Evolutionary conservation across 1,140 invertebrate genomes (phyloP).

Genomic region (Pteromalus puparum): DNA sequence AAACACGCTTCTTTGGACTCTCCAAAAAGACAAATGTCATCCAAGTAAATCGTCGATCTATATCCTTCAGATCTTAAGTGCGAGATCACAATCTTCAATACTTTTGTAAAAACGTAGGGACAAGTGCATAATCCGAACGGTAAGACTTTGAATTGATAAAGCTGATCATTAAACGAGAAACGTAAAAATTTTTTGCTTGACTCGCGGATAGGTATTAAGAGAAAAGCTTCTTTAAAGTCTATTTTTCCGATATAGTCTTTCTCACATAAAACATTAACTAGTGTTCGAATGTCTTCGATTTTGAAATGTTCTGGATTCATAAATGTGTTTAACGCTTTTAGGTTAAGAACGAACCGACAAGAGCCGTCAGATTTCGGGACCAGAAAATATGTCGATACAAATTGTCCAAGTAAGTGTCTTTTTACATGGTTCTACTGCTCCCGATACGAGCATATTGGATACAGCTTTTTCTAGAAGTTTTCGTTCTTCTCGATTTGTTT

Average conservation of each 20-base stretch:
- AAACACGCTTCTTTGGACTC: background rate
- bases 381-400: slow-evolving; percentile 54
- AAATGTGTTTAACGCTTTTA: slow-evolving; percentile 59
- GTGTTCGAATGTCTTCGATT: slow-evolving; percentile 58
- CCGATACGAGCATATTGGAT: slow-evolving; percentile 23
- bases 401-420: slow-evolving; percentile 23
- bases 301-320: slow-evolving; percentile 59
- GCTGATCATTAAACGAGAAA: slow-evolving; percentile 41
- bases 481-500: background rate
- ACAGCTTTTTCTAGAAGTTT: slow-evolving; percentile 6
- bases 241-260: slow-evolving; percentile 53
- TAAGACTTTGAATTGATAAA: slow-evolving; percentile 42
- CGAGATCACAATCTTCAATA: slow-evolving; percentile 14
- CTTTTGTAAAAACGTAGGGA: slow-evolving; percentile 47
- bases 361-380: slow-evolving; percentile 55
- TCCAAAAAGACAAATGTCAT: slow-evolving; percentile 38
- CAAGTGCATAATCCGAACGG: slow-evolving; percentile 44
- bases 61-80: background rate
- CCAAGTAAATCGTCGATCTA: slow-evolving; percentile 29
- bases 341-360: slow-evolving; percentile 59
- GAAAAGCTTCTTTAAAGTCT: slow-evolving; percentile 48
- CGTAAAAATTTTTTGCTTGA: slow-evolving; percentile 33
- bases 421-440: slow-evolving; percentile 32
- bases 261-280: slow-evolving; percentile 48
- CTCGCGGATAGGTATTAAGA: slow-evolving; percentile 21